These are phyloP conservation scores for Eurytoma adleriae DNA, from an alignment of 2,888 invertebrate species.

Conservation along the genomic window DNA sequence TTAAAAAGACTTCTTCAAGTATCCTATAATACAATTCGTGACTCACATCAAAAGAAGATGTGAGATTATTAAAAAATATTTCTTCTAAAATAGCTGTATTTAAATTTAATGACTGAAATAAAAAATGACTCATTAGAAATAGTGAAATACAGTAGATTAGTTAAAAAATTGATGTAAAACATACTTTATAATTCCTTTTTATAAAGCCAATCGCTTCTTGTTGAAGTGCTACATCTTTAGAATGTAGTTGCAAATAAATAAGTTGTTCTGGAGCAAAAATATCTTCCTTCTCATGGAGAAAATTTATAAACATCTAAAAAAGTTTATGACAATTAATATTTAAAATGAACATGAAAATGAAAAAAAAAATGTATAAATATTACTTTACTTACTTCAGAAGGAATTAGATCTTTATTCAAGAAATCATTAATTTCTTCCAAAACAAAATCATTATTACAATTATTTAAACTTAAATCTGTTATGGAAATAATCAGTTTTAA, in stretches of 20 bases:
- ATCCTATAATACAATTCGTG: conserved; percentile 69
- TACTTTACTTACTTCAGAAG: conserved; percentile 62
- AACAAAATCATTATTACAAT: conserved; percentile 59
- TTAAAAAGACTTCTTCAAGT: conserved; percentile 69
- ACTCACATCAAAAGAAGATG: conserved; percentile 68
- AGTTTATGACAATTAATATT: conserved; percentile 8
- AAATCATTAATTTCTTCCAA: conserved; percentile 69
- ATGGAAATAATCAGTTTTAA: conserved; percentile 63
- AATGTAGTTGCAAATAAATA: conserved; percentile 67
- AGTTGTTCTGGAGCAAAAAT: conserved; percentile 63
- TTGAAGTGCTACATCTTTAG: conserved; percentile 63
- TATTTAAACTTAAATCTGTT: conserved; percentile 58
- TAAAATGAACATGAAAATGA: too few relatives aligned
- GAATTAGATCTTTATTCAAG: conserved; percentile 60
- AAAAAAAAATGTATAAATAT: too few relatives aligned
- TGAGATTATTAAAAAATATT: conserved; percentile 71
- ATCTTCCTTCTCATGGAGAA: conserved; percentile 62
- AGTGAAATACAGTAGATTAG: neutral
- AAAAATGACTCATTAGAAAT: neutral
- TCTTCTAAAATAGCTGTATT: conserved; percentile 68
- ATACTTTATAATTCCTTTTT: conserved; percentile 67
- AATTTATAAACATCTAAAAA: conserved; percentile 65
- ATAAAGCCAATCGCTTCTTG: conserved; percentile 67
- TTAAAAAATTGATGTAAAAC: neutral
- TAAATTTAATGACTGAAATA: conserved; percentile 63